phyloP scores from a whole-genome alignment of 2,797 vertebrate species.

The Ptychadena robeensis region DNA sequence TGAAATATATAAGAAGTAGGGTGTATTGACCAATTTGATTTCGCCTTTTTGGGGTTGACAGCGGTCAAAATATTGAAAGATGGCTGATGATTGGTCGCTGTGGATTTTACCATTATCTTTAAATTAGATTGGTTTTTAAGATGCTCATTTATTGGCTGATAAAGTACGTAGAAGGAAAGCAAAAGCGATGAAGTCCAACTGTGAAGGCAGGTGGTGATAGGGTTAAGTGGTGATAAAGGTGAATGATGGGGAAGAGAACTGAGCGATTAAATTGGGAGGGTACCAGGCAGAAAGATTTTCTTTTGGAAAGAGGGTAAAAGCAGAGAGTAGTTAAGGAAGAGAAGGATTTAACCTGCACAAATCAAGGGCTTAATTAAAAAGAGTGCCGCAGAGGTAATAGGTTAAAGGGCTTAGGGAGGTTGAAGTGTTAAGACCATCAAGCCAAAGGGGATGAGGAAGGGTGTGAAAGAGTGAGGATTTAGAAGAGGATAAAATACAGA shows the following conservation, averaged over 20 bases:
- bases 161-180: background rate
- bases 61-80: background rate
- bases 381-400: background rate
- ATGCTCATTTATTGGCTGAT: background rate
- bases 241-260: background rate
- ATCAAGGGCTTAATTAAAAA: constrained; percentile 18
- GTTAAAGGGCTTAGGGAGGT: constrained; percentile 10
- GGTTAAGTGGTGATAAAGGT: background rate
- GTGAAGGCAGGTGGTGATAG: background rate
- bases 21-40: background rate
- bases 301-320: background rate
- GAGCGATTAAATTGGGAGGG: background rate
- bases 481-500: background rate
- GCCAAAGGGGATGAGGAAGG: background rate
- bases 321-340: constrained; percentile 2
- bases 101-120: no score
- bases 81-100: background rate
- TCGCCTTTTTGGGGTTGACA: background rate
- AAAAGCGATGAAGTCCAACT: background rate
- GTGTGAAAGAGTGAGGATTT: background rate
- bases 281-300: background rate
- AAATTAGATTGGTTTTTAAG: no score
- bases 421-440: constrained; percentile 3
- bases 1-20: background rate
- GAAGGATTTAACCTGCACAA: constrained; percentile 5